Evolutionary conservation across 2,797 vertebrate genomes (phyloP), one percentile per base, ranked within the genome.

Genomic region (Parauchenoglanis ngamensis): DNA sequence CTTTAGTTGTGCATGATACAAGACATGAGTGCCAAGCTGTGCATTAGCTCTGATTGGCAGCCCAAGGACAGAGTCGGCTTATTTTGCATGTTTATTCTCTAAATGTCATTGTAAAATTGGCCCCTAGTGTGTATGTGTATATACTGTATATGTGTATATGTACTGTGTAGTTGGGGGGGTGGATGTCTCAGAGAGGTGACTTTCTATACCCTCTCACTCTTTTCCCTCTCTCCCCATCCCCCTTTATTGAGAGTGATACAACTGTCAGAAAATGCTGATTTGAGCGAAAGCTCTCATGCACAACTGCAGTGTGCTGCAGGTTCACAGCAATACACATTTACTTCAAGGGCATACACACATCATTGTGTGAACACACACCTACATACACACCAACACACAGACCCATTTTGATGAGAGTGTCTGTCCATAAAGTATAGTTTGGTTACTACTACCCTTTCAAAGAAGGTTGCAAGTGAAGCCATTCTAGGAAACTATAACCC

Each of bases 181-280:
- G 72, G 2, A 28, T 79, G 73, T 84, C 56, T 52, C 31, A 54
- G 2, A 35, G 54, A 75, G 46, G 52, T 82, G 31, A 56, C 31
- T 54, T 28, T 54, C 28, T 79, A 44, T 67, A 35, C 61, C 77
- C 7, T 76, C 46, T n/a, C 57, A 68, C n/a, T 73, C 44, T 63
- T 59, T 75, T 46, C 44, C 44, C 54, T 46, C 40, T 59, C 44
- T 49, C 12, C 56, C 52, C 83, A 31, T 44, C 3, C n/a, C 61
- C 12, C 54, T 86, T 86, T 86, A 83, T 52, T 61, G 44, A 63
- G 84, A 88, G 86, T 87, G 87, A 88, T 90, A 90, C 89, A 89
- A 89, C 86, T 86, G 86, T 87, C 67, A 88, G 85, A 90, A 90
- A 91, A 89, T 82, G 90, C 90, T 90, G 91, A 91, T 90, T 89